A percentile compares a stretch with the other conserved stretches of the same genome.
These are phyloP conservation scores for Cairina moschata DNA, from an alignment of 2,113 vertebrate species.

Conservation along the genomic window DNA sequence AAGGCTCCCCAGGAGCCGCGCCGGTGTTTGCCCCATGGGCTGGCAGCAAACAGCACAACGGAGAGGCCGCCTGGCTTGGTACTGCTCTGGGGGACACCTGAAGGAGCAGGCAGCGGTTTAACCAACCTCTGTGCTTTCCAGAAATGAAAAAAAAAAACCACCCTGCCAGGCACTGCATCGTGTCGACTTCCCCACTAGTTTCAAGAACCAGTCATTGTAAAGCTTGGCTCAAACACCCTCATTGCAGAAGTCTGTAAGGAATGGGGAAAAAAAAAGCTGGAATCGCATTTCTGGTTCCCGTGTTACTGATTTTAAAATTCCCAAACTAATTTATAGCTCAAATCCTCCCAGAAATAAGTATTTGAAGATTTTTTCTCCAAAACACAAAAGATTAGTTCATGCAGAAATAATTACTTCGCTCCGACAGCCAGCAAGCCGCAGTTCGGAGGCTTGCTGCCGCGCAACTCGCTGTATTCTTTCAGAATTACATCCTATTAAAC, in stretches of 20 bases:
- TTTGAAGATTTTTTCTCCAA: background rate
- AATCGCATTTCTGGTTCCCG: background rate
- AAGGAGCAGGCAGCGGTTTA: background rate
- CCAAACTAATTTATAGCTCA: background rate
- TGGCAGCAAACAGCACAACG: background rate
- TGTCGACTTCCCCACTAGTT: fast-evolving
- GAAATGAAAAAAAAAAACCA: too few species aligned
- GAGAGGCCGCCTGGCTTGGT: background rate
- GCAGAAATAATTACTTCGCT: background rate
- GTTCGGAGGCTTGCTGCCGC: background rate
- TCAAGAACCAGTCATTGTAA: background rate
- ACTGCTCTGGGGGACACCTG: fast-evolving
- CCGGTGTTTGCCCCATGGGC: background rate
- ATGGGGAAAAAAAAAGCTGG: background rate
- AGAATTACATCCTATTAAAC: background rate
- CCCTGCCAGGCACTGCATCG: fast-evolving
- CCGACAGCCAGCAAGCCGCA: fast-evolving
- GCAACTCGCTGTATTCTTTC: background rate
- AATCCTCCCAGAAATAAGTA: background rate
- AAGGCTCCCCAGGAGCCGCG: fast-evolving
- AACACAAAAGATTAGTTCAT: background rate
- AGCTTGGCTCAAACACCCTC: fast-evolving
- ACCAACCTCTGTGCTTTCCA: background rate
- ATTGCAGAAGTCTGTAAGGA: too few species aligned
- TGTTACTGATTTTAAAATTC: background rate